Evolutionary conservation across 2,888 invertebrate genomes (phyloP), one percentile per base, ranked within the genome.

Genomic region (Spialia ferax): DNA sequence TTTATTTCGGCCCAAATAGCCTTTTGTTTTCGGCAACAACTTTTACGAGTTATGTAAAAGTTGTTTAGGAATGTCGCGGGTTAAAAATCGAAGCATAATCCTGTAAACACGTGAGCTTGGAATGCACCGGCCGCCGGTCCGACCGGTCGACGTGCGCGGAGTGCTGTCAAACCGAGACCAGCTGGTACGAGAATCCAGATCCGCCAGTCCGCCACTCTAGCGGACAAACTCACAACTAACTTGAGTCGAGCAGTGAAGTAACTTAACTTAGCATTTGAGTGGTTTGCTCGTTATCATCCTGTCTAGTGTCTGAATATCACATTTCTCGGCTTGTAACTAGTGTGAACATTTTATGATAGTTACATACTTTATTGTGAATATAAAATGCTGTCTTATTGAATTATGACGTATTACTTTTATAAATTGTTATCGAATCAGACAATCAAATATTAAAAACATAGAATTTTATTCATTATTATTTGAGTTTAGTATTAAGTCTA

Each of bases 191-290:
- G 84, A 82, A 81, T 79, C 74, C 81, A 80, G 84, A 82, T 81
- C 80, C 77, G 84, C 79, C 86, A 79, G 81, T 81, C 81, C 77
- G 84, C 79, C 86, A 79, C 91, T 89, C 92, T 92, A 80, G 90
- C 88, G 92, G 90, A 75, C 84, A 78, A 86, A 87, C 81, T 81
- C 80, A 75, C 80, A 91, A 91, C 90, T 91, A 90, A 88, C 78
- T 72, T 78, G 74, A 79, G 75, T 77, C 78, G 79, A 52, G 65
- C 68, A 63, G 78, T 62, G 74, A 77, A 86, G 77, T 65, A 70
- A 74, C 62, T 72, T 73, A 88, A 88, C 80, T 78, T 59, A n/a
- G 13, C 29, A 22, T 61, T 57, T 64, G 52, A 62, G 55, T 62
- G 35, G 50, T 56, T 62, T 57, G 32, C 57, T 59, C 26, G 13